These are phyloP conservation scores for Syrmaticus mikado DNA, from an alignment of 2,113 vertebrate genomes.

Conservation along the genomic window DNA sequence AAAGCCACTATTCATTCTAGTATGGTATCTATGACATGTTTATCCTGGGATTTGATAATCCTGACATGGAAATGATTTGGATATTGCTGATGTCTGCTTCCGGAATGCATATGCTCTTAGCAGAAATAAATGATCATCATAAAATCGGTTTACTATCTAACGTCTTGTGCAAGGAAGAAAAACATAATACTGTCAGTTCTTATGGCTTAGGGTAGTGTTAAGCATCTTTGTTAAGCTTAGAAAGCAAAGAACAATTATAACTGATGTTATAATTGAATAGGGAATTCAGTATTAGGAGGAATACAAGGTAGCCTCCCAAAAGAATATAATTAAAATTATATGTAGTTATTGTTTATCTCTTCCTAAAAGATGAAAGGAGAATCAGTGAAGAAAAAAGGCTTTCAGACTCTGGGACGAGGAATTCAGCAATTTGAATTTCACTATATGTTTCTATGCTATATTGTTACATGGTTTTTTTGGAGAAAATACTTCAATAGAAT, in stretches of 20 bases:
- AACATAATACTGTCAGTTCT: not conserved
- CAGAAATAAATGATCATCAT: not conserved
- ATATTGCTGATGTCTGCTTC: not conserved
- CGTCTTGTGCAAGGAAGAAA: not conserved
- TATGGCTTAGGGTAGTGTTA: not conserved
- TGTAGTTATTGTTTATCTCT: not conserved
- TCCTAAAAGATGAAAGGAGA: not conserved
- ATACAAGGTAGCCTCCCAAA: not conserved
- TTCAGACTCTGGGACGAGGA: not conserved
- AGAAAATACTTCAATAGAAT: not conserved
- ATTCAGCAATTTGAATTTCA: not conserved
- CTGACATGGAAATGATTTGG: rapidly evolving
- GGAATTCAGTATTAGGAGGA: not conserved
- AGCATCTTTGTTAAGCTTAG: not conserved
- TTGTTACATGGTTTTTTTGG: not conserved
- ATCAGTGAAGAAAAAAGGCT: not conserved
- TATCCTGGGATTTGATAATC: not conserved
- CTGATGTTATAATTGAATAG: not conserved
- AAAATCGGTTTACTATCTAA: not conserved
- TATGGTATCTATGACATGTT: not conserved
- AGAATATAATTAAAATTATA: not conserved
- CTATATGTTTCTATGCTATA: not conserved
- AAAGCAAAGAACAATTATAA: not conserved
- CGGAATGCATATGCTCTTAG: not conserved
- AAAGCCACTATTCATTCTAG: not conserved